Evolutionary conservation across 2,888 invertebrate species (phyloP).

Genomic region (Ophraella communa): DNA sequence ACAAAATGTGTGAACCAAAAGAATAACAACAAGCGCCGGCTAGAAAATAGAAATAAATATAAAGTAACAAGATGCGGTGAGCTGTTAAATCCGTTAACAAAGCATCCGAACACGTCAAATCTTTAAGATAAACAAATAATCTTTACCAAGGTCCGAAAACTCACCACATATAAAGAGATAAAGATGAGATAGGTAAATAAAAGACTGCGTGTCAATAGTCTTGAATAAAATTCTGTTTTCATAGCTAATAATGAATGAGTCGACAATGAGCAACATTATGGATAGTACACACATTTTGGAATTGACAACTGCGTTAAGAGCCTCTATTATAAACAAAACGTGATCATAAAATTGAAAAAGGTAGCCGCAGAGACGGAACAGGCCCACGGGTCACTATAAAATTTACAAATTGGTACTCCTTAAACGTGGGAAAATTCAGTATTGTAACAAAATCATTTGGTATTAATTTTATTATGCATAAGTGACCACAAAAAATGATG

Average conservation of each 20-base stretch:
- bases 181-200: slow-evolving; percentile 39
- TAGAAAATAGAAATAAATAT: slow-evolving; percentile 6
- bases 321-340: neutral
- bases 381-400: too few relatives aligned
- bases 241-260: slow-evolving; percentile 36
- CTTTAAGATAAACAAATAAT: slow-evolving; percentile 33
- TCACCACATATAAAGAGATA: slow-evolving; percentile 32
- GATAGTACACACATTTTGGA: slow-evolving; percentile 25
- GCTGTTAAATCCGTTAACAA: slow-evolving; percentile 35
- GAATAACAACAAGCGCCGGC: slow-evolving; percentile 6
- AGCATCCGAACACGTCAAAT: slow-evolving; percentile 32
- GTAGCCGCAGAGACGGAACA: neutral
- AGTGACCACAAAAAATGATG: too few relatives aligned
- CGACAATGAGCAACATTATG: slow-evolving; percentile 34
- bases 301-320: slow-evolving; percentile 18
- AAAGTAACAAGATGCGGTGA: slow-evolving; percentile 26
- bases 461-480: too few relatives aligned
- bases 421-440: too few relatives aligned
- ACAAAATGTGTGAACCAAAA: slow-evolving; percentile 28
- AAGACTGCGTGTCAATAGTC: slow-evolving; percentile 35
- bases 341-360: neutral
- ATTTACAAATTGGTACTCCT: too few relatives aligned
- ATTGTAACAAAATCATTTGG: too few relatives aligned
- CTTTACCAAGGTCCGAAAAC: slow-evolving; percentile 33
- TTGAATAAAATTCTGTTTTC: slow-evolving; percentile 29